Conservation (phyloP, 2,888 invertebrate species). For the Trissolcus brochymenae region DNA sequence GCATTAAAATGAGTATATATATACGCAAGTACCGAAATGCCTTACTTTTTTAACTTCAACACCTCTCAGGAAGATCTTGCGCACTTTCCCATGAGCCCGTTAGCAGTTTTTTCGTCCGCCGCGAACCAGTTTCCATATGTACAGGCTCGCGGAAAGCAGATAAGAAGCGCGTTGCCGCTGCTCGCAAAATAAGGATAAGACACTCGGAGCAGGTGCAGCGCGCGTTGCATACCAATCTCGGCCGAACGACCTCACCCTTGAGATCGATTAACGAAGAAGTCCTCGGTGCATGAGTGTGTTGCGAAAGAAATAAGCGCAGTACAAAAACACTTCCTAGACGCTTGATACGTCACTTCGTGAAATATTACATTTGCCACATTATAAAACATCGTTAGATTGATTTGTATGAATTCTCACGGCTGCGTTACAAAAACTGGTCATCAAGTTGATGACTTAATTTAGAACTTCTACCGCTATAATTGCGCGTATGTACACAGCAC, state of each 20-base stretch:
- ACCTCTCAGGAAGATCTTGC: constrained; percentile 11
- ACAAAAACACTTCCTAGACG: constrained; percentile 47
- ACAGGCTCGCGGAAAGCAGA: constrained; percentile 57
- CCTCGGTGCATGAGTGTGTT: background rate
- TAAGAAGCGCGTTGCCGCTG: constrained; percentile 58
- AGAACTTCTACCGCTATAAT: constrained; percentile 9
- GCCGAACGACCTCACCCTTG: constrained; percentile 61
- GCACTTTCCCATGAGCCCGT: constrained; percentile 5
- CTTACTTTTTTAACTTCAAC: background rate
- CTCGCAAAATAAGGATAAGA: constrained; percentile 63
- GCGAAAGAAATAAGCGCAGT: too few species aligned
- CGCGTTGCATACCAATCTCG: constrained; percentile 55
- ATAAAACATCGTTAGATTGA: constrained; percentile 32
- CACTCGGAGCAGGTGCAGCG: constrained; percentile 53
- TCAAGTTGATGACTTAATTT: constrained; percentile 21
- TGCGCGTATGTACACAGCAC: background rate
- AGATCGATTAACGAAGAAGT: constrained; percentile 49
- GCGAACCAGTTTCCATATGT: constrained; percentile 67
- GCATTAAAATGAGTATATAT: too few species aligned
- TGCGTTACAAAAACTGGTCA: constrained; percentile 12
- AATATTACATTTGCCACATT: constrained; percentile 24
- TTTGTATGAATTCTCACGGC: constrained; percentile 34
- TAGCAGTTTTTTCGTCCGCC: constrained; percentile 39
- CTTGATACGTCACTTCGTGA: constrained; percentile 36
- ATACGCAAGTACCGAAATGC: too few species aligned